A percentile compares a stretch with the other conserved stretches of the same genome.
These are phyloP conservation scores for Crotalus viridis DNA, from an alignment of 2,113 vertebrate genomes.

Conservation along the genomic window DNA sequence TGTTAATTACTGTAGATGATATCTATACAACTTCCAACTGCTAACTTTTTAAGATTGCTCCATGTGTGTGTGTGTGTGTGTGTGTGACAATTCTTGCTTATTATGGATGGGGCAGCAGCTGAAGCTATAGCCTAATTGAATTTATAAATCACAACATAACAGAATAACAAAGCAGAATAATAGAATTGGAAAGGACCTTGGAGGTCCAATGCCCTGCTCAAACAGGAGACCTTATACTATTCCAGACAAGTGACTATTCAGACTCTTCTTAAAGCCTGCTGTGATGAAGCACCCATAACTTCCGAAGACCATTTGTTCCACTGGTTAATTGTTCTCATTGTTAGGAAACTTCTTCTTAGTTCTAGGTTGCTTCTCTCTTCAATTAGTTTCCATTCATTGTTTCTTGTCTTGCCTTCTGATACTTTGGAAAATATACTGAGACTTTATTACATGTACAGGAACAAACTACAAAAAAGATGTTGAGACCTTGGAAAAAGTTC, in stretches of 20 bases:
- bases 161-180: not conserved
- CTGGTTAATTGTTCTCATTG: not conserved
- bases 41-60: not conserved
- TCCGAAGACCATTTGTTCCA: not conserved
- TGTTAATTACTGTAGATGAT: not conserved
- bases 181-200: not conserved
- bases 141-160: not conserved
- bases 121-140: not conserved
- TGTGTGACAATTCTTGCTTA: not conserved
- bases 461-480: not conserved
- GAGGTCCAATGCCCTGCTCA: not conserved
- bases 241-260: not conserved
- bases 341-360: not conserved
- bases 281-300: not conserved
- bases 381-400: not conserved
- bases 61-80: too few relatives aligned
- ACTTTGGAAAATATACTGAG: not conserved
- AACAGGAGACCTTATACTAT: not conserved
- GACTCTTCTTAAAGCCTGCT: not conserved
- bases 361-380: not conserved
- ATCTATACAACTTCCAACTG: not conserved
- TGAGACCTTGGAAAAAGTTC: too few relatives aligned
- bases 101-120: not conserved
- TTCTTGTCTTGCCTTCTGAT: not conserved
- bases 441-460: not conserved